Conservation (phyloP, 2,113 vertebrate genomes). For the Misgurnus mizolepis region DNA sequence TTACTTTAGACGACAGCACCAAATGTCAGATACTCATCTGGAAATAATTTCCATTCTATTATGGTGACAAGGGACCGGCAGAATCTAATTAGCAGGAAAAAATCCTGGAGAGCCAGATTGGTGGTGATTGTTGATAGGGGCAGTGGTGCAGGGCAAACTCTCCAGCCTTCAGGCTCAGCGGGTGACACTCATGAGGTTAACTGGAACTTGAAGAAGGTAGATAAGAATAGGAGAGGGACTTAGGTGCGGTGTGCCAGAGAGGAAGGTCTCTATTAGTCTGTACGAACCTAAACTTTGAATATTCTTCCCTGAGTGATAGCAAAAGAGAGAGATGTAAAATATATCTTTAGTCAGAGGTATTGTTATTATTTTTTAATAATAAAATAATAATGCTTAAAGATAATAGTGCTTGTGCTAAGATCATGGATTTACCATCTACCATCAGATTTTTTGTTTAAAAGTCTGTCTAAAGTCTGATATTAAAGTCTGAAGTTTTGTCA, state of each 20-base stretch:
- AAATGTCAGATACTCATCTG: conserved; percentile 76
- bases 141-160: conserved; percentile 1
- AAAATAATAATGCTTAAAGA: too few species aligned
- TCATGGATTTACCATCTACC: too few species aligned
- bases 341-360: background rate
- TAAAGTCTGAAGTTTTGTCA: too few species aligned
- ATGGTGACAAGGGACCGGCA: conserved; percentile 63
- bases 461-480: too few species aligned
- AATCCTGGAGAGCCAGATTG: conserved; percentile 63
- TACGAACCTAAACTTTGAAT: background rate
- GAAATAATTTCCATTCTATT: conserved; percentile 75
- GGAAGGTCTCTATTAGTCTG: conserved; percentile 4
- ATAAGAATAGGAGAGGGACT: conserved; percentile 61
- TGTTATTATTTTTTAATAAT: too few species aligned
- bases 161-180: conserved; percentile 39
- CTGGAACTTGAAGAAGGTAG: conserved; percentile 66
- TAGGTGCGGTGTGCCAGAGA: conserved; percentile 58
- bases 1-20: conserved; percentile 62
- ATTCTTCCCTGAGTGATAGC: conserved; percentile 1
- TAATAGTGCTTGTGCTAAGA: too few species aligned
- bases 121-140: conserved; percentile 44
- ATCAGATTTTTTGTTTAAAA: too few species aligned
- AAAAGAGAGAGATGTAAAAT: conserved; percentile 15
- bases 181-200: conserved; percentile 66
- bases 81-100: conserved; percentile 75